Conservation (phyloP, 1,140 invertebrate genomes). For the Cherax destructor region DNA sequence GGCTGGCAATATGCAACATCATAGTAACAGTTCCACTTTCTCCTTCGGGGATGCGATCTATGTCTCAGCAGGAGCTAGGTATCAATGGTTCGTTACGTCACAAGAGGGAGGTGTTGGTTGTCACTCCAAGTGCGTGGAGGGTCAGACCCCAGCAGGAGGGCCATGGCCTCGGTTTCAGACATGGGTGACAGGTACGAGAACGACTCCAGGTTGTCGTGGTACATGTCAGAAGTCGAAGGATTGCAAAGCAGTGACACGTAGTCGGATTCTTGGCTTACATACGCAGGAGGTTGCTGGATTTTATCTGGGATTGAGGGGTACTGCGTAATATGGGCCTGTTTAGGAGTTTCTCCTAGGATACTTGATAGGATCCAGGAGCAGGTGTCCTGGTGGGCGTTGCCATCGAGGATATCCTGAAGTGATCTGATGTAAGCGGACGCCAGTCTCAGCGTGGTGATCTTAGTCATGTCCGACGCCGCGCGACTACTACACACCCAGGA, state of each 20-base stretch:
- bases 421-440: conserved; percentile 37
- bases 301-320: background rate
- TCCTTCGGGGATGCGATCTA: too few relatives aligned
- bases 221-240: background rate
- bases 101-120: conserved; percentile 3
- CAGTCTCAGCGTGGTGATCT: conserved; percentile 21
- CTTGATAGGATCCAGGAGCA: conserved; percentile 35
- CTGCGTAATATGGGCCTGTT: background rate
- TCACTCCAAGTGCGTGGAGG: conserved; percentile 20
- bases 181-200: conserved; percentile 31
- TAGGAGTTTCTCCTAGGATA: conserved; percentile 1
- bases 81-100: background rate
- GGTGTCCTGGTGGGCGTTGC: conserved; percentile 28
- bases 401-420: conserved; percentile 33
- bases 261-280: conserved; percentile 9
- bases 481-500: conserved; percentile 34
- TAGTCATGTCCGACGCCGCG: conserved; percentile 22
- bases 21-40: too few relatives aligned
- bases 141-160: conserved; percentile 21
- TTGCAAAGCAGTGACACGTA: conserved; percentile 12
- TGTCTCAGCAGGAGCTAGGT: background rate
- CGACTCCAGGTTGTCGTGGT: conserved; percentile 22
- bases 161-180: conserved; percentile 34
- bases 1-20: too few relatives aligned
- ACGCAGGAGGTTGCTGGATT: background rate